Conservation (phyloP, 2,888 invertebrate species). For the Cosmorhoe ocellata region DNA sequence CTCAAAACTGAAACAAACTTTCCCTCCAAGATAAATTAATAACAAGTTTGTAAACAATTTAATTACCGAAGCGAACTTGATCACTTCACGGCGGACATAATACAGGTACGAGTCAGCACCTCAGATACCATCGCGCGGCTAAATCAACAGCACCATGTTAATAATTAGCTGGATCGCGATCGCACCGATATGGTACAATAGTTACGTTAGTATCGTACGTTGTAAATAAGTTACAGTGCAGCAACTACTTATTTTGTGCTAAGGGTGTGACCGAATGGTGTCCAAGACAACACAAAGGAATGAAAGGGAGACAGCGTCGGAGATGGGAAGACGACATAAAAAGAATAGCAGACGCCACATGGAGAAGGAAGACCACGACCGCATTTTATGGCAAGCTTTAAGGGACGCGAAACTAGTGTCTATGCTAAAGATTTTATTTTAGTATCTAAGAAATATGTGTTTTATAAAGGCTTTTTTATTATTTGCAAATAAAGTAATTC, state of each 20-base stretch:
- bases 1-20: constrained; percentile 12
- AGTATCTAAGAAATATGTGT: no score
- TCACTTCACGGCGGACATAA: constrained; percentile 28
- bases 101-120: constrained; percentile 21
- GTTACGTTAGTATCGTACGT: background rate
- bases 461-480: no score
- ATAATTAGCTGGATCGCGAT: constrained; percentile 31
- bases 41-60: constrained; percentile 25
- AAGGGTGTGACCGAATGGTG: no score
- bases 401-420: no score
- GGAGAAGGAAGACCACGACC: no score
- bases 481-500: no score
- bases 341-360: no score
- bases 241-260: background rate
- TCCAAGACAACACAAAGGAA: no score
- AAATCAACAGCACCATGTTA: constrained; percentile 27
- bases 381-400: no score
- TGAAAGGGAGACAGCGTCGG: no score
- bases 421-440: no score
- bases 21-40: constrained; percentile 17
- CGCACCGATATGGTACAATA: background rate
- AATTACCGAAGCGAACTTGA: constrained; percentile 20
- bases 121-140: constrained; percentile 22
- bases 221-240: background rate
- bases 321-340: no score